These are phyloP conservation scores for Eupsittula cactorum DNA, from an alignment of 2,113 vertebrate species.

Conservation along the genomic window DNA sequence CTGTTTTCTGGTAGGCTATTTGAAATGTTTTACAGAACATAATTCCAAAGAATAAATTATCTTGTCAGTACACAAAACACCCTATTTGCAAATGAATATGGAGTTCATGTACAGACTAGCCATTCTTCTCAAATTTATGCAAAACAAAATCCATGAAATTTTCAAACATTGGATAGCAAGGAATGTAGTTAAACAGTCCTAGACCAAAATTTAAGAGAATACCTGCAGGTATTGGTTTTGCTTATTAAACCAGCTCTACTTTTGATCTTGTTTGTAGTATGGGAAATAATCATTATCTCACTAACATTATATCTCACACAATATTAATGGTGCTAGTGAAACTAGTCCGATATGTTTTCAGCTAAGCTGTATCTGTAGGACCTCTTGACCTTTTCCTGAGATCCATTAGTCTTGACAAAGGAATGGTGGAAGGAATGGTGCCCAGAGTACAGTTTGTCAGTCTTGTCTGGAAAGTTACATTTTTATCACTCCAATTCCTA, in stretches of 20 bases:
- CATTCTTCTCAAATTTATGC: conserved; percentile 6
- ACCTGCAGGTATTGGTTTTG: background rate
- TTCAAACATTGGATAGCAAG: background rate
- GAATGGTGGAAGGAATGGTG: background rate
- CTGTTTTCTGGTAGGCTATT: background rate
- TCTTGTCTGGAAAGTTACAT: background rate
- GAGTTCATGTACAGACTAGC: background rate
- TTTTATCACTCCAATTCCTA: background rate
- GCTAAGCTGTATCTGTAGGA: background rate
- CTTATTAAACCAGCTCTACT: background rate
- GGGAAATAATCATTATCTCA: background rate
- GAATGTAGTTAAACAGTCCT: background rate
- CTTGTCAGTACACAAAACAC: background rate
- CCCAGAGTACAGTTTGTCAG: background rate
- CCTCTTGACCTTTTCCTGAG: background rate
- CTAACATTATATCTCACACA: background rate
- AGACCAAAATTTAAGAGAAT: background rate
- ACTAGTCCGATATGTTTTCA: background rate
- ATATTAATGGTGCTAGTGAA: background rate
- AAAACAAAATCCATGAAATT: background rate
- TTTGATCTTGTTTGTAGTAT: background rate
- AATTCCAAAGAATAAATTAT: conserved; percentile 25
- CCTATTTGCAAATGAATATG: background rate
- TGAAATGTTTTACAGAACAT: background rate
- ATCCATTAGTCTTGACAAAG: background rate